Evolutionary conservation across 2,888 invertebrate genomes (phyloP).

Genomic region (Crepidodera aurea): DNA sequence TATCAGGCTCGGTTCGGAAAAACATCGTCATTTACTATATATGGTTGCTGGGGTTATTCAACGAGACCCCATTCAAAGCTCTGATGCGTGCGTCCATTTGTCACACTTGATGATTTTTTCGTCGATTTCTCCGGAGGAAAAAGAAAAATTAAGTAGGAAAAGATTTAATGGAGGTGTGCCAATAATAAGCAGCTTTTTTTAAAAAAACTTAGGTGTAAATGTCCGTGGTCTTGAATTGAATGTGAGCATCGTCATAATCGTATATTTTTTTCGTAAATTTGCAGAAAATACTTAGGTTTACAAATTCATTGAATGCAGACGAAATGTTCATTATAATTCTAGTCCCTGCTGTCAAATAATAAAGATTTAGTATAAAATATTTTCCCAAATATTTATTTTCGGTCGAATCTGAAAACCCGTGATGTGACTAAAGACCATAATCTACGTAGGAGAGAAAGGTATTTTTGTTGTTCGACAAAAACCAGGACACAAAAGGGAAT

Average conservation of each 20-base stretch:
- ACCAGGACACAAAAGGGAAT: constrained; percentile 5
- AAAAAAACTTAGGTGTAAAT: too few relatives aligned
- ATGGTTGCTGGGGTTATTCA: constrained; percentile 17
- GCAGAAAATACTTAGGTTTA: too few relatives aligned
- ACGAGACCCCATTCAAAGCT: constrained; percentile 14
- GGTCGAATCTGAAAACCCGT: neutral
- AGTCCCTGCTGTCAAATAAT: too few relatives aligned
- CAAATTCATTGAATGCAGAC: too few relatives aligned
- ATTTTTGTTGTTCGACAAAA: constrained; percentile 10
- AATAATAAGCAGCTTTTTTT: too few relatives aligned
- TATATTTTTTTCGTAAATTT: too few relatives aligned
- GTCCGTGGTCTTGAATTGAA: too few relatives aligned
- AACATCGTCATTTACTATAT: constrained; percentile 32
- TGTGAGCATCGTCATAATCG: too few relatives aligned
- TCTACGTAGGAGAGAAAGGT: neutral
- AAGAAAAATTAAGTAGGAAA: neutral
- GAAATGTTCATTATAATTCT: too few relatives aligned
- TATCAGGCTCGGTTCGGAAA: constrained; percentile 27
- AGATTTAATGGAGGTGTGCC: neutral
- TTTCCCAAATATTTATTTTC: neutral
- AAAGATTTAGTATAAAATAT: too few relatives aligned
- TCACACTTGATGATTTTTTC: constrained; percentile 28
- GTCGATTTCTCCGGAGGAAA: neutral
- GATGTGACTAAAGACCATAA: neutral
- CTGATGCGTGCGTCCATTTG: constrained; percentile 22